Evolutionary conservation across 2,888 invertebrate species (phyloP).

Genomic region (Calameuta pallipes): DNA sequence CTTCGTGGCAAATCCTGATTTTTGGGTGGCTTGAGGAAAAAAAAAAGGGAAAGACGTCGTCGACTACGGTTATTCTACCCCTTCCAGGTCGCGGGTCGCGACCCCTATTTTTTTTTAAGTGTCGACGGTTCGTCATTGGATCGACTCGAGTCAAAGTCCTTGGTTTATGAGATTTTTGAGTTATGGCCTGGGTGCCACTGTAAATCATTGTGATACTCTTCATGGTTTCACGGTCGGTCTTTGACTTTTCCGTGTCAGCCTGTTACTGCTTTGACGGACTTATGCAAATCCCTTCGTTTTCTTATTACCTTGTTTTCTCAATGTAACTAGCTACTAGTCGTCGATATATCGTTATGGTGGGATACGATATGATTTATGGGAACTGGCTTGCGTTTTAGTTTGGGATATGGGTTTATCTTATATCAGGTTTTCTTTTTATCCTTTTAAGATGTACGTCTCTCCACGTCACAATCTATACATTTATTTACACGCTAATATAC

Average conservation of each 20-base stretch:
- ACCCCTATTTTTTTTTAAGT: not conserved
- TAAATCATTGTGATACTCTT: constrained; percentile 12
- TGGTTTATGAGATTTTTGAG: constrained; percentile 9
- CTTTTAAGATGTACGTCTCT: constrained; percentile 1
- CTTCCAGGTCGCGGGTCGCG: not conserved
- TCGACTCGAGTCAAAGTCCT: constrained; percentile 16
- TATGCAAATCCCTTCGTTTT: not conserved
- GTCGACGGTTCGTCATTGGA: constrained; percentile 9
- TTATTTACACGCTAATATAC: constrained; percentile 66
- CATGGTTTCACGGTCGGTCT: not conserved
- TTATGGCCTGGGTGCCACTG: constrained; percentile 13
- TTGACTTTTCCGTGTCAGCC: constrained; percentile 1
- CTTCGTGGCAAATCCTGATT: constrained; percentile 27
- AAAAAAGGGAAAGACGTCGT: not conserved
- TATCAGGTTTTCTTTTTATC: not conserved
- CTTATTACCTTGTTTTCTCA: not conserved
- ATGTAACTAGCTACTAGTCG: not conserved
- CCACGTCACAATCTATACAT: constrained; percentile 52
- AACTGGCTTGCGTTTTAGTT: not conserved
- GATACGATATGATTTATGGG: not conserved
- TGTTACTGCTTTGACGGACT: not conserved
- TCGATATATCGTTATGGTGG: not conserved
- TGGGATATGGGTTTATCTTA: not conserved
- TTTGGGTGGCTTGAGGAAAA: constrained; percentile 8
- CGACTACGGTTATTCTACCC: not conserved